Base-by-base conservation (phyloP, 2,113 vertebrate species). In the Glaucidium brasilianum region DNA sequence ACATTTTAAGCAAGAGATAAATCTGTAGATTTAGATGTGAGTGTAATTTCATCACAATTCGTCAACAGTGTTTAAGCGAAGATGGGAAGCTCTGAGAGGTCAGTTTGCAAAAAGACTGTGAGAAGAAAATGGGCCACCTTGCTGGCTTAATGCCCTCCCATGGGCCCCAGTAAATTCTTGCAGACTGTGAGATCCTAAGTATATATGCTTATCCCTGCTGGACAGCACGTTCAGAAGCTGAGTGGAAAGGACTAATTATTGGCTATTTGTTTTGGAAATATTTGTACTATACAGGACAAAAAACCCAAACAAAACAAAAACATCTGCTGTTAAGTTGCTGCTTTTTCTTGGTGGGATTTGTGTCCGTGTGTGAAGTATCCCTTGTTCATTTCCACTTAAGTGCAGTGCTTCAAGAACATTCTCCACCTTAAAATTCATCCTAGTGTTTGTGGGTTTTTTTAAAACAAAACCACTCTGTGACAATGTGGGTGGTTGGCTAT, bases 401-500 rank as follows among this genome's bases (percentile, higher is more conserved):
- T 2, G 4, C 37, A 14, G 43, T 10, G 10, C 17, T 91, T 79
- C 5, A 79, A 74, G 47, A 63, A 14, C 29, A 39, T 43, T 91
- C 43, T 62, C 84, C 80, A 89, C 73, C 73, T 94, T 94, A 87
- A 89, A 87, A 95, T 78, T 53, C 64, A 79, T 82, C 45, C 49
- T 60, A 23, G 25, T 12, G 17, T n/a, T 89, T 85, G 30, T 45
- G 29, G 9, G 5, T 80, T 84, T 85, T 78, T 67, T 2, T 16
- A 37, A 74, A 88, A 55, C 0, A 0, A 68, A 94, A 56, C 30
- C 22, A 34, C 45, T 60, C 43, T 45, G 77, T 66, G 84, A 87
- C 92, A 85, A 89, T 94, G 94, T 96, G 96, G 94, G 96, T 96
- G 91, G 95, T 4, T 96, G 84, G 32, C 41, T 92, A 77, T 90